These are phyloP conservation scores for Mesorhabditis sp. DNA, from an alignment of 2,888 invertebrate genomes.

Conservation along the genomic window DNA sequence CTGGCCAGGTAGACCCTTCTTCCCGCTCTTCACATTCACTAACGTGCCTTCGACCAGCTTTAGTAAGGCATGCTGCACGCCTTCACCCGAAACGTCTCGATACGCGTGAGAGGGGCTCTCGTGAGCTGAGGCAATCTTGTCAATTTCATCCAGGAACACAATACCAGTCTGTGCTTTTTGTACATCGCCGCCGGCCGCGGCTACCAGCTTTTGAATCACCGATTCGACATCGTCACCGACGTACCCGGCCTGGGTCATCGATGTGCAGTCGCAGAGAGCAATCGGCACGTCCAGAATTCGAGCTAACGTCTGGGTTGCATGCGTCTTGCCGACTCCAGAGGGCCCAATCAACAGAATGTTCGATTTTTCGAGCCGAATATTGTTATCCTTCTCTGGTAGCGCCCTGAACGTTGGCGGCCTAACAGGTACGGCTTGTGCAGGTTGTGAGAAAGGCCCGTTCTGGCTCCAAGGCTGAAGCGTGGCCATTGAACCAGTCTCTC, in stretches of 20 bases:
- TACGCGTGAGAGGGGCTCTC: conserved; percentile 72
- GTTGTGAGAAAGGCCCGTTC: conserved; percentile 11
- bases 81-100: conserved; percentile 94
- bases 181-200: conserved; percentile 94
- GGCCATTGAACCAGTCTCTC: not conserved
- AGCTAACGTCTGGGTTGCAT: conserved; percentile 93
- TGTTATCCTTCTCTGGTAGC: conserved; percentile 35
- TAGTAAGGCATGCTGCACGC: conserved; percentile 80
- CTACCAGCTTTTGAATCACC: conserved; percentile 76
- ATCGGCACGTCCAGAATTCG: conserved; percentile 89
- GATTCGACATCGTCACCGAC: conserved; percentile 75
- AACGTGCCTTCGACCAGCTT: conserved; percentile 94
- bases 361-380: conserved; percentile 82
- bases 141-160: conserved; percentile 96
- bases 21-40: conserved; percentile 74
- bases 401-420: conserved; percentile 34
- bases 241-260: conserved; percentile 65
- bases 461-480: not conserved
- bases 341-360: conserved; percentile 93
- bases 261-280: conserved; percentile 53
- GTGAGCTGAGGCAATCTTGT: conserved; percentile 84
- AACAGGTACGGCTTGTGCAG: not conserved
- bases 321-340: conserved; percentile 87
- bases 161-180: conserved; percentile 95
- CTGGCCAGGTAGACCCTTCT: conserved; percentile 45